These are phyloP conservation scores for Drosophila mulleri DNA, from an alignment of 2,888 invertebrate species.

Conservation along the genomic window DNA sequence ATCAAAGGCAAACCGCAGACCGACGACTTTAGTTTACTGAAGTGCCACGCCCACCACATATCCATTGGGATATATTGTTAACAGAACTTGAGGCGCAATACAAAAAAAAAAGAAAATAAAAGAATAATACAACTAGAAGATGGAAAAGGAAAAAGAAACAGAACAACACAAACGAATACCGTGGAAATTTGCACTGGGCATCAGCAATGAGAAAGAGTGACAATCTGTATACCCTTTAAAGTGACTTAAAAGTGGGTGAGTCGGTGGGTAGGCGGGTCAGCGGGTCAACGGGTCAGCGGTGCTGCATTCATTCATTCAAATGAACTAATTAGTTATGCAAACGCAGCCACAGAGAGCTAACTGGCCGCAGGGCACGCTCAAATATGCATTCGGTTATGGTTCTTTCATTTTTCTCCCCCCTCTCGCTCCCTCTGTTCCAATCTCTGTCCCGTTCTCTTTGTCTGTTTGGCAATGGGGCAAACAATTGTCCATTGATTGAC, in stretches of 20 bases:
- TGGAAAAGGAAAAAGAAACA: not conserved
- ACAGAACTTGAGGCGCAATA: conserved; percentile 15
- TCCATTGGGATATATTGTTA: conserved; percentile 11
- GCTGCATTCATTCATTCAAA: conserved; percentile 33
- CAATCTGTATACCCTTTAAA: conserved; percentile 11
- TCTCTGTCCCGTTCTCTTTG: not conserved
- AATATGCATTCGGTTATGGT: conserved; percentile 33
- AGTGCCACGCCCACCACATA: conserved; percentile 30
- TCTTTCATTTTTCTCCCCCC: not conserved
- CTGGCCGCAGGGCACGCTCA: conserved; percentile 33
- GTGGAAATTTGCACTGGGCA: not conserved
- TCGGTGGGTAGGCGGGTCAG: too few relatives aligned
- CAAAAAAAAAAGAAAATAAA: not conserved
- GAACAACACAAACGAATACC: not conserved
- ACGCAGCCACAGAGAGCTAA: conserved; percentile 34
- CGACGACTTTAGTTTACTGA: conserved; percentile 37
- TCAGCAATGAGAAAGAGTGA: not conserved
- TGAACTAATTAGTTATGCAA: conserved; percentile 71
- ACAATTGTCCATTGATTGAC: conserved; percentile 66
- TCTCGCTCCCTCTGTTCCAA: not conserved
- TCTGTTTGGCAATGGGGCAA: conserved; percentile 20
- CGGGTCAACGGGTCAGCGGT: too few relatives aligned
- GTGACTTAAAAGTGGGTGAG: not conserved
- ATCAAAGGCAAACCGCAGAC: conserved; percentile 44
- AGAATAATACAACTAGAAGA: not conserved